A percentile compares a stretch with the other conserved stretches of the same genome.
These are phyloP conservation scores for Portunus trituberculatus DNA, from an alignment of 1,140 invertebrate species.

Conservation along the genomic window DNA sequence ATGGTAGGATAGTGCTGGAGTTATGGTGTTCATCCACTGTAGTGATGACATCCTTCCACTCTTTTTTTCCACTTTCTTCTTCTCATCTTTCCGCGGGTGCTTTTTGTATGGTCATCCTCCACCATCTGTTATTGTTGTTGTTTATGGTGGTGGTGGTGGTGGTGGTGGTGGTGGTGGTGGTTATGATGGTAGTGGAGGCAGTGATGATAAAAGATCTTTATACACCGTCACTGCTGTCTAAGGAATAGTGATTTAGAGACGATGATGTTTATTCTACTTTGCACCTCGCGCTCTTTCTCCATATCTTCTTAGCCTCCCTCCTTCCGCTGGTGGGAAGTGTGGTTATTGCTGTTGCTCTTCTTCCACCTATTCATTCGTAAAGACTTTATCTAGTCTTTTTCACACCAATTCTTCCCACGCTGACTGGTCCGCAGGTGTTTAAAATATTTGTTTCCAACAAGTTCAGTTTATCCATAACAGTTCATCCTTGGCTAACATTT, in stretches of 20 bases:
- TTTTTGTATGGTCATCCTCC: not conserved
- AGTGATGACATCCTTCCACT: not conserved
- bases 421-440: not conserved
- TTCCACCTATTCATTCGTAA: conserved; percentile 27
- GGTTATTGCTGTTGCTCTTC: not conserved
- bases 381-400: not conserved
- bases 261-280: not conserved
- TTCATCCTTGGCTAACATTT: not conserved
- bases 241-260: not conserved
- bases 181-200: no score
- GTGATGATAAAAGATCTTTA: not conserved
- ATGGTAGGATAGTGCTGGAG: not conserved
- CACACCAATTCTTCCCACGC: not conserved
- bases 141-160: not conserved
- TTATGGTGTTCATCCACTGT: not conserved
- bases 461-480: not conserved
- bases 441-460: not conserved
- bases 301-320: conserved; percentile 34
- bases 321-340: not conserved
- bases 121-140: not conserved
- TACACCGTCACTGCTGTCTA: not conserved
- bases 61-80: not conserved
- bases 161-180: no score
- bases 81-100: not conserved
- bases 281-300: not conserved